phyloP scores from a whole-genome alignment of 2,113 vertebrate species.

The Protobothrops mucrosquamatus region DNA sequence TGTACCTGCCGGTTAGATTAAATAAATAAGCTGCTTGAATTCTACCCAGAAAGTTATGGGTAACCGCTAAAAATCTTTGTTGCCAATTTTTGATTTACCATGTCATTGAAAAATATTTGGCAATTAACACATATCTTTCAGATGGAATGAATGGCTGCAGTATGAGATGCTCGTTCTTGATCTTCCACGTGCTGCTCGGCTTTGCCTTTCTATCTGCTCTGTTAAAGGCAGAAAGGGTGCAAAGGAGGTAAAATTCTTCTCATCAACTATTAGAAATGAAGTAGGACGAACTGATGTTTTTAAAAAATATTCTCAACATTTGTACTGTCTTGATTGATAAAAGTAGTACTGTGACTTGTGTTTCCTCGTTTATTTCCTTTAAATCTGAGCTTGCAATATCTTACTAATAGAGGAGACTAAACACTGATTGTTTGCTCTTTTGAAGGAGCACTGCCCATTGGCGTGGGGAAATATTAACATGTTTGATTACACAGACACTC shows the following conservation, averaged over 20 bases:
- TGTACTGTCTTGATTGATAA: background rate
- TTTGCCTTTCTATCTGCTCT: conserved; percentile 97
- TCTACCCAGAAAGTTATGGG: background rate
- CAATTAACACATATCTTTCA: conserved; percentile 46
- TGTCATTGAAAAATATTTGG: background rate
- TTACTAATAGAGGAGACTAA: conserved; percentile 26
- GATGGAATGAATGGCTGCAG: conserved; percentile 96
- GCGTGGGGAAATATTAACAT: conserved; percentile 98
- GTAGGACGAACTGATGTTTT: background rate
- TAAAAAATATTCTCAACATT: background rate
- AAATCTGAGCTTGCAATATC: conserved; percentile 13
- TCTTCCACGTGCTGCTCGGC: conserved; percentile 93
- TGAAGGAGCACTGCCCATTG: conserved; percentile 94
- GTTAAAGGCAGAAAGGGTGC: conserved; percentile 97
- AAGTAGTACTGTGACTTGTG: background rate
- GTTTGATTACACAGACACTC: conserved; percentile 96
- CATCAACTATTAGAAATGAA: background rate
- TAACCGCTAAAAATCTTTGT: background rate
- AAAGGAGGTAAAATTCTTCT: conserved; percentile 85
- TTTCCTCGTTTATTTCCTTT: background rate
- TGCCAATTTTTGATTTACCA: background rate
- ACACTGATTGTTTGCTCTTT: conserved; percentile 55
- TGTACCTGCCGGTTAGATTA: background rate
- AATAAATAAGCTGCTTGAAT: background rate
- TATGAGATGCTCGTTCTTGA: conserved; percentile 98